Base-by-base conservation (phyloP, 2,797 vertebrate species). In the Atherinosoma microstoma region DNA sequence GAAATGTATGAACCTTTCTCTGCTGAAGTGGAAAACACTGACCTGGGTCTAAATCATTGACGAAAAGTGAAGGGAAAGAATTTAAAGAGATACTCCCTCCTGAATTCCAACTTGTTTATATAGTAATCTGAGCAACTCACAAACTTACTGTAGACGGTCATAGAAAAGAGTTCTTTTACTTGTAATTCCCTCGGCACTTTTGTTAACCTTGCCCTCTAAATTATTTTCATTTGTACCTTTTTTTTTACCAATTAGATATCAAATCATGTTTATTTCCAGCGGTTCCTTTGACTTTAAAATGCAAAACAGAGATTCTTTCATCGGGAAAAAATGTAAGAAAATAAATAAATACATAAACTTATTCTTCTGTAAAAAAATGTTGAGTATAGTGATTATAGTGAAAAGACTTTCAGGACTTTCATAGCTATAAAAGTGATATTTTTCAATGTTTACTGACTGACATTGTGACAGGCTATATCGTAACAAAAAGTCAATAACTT, bases 31-130 rank as follows among this genome's bases (percentile, higher is more conserved):
- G 82, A 84, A 91, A 87, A 87, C 69, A 79, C 20, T 77, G 82
- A 87, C 82, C 79, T 2, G 29, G 29, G 49, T 82, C 74, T 87
- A 86, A 90, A 87, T 88, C 87, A 87, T 72, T 88, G 75, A 90
- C 47, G 67, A 84, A 85, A 74, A 79, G 74, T 2, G 24, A 68
- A 15, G 45, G n/a, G 58, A 62, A 58, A 58, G 34, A 58, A 66
- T 67, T 87, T 75, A 73, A 84, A 77, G 74, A 70, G 58, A 78
- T 51, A 59, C 71, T 64, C 45, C 45, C 22, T 18, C 4, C 24
- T 36, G 64, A 87, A 76, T 82, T 49, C 29, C 30, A 34, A 47
- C 22, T 9, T n/a, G 64, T 82, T 86, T 80, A 82, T 22, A 18
- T 6, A 45, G 5, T 18, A 45, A 18, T 12, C 40, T 16, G 15